Evolutionary conservation across 2,797 vertebrate species (phyloP), one percentile per base, ranked within the genome.

Genomic region (Argyrosomus regius): DNA sequence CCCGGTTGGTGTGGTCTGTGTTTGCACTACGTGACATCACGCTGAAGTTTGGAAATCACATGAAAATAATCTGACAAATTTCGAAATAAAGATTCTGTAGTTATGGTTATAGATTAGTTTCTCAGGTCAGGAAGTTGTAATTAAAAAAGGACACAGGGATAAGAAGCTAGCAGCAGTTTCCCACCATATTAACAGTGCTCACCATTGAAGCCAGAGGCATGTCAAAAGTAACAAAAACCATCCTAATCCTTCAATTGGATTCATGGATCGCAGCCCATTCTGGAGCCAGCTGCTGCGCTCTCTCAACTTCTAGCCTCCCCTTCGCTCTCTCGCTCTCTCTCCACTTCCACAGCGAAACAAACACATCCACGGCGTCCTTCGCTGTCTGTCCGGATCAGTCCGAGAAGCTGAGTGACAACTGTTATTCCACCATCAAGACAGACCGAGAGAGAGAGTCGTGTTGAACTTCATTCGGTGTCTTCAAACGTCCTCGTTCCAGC

Each of bases 181-280:
- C 84, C 83, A 86, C 49, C 70, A 50, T 39, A 59, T 46, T 35
- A 52, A 63, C 61, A 73, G 77, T 83, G 92, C 95, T 96, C 91
- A 96, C 96, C 94, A 93, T 88, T 77, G 92, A 95, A 91, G 92
- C 91, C 89, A 95, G 89, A 60, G 94, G 92, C 94, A 95, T 95
- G 90, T 95, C 95, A 92, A 95, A 94, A 61, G 83, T 80, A 83
- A 90, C 87, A 92, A 95, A 96, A 90, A 96, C 94, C 95, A 96
- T 96, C 83, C 90, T 95, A 93, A 90, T 94, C 92, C 90, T 90
- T 84, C 87, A 87, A 43, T 48, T 39, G 83, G 78, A 81, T 69
- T 92, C 90, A 93, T 77, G 78, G 87, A 88, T 66, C 31, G 80
- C 85, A 91, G 90, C 85, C 83, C 94, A 91, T 91, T 78, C 81